A percentile compares a stretch with the other conserved stretches of the same genome.
Conservation (phyloP, 2,797 vertebrate species). For the Hemibagrus guttatus region DNA sequence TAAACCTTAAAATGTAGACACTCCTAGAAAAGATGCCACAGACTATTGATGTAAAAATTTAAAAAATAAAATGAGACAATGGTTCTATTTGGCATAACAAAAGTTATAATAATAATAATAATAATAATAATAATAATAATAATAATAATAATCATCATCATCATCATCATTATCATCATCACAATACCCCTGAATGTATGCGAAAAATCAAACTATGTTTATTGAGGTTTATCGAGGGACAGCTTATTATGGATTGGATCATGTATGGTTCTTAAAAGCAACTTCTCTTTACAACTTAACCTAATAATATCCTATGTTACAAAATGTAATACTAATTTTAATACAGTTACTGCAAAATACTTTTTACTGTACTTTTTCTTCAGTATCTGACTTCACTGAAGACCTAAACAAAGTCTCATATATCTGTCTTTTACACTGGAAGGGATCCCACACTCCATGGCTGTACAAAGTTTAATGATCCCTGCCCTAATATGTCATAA, state of each 20-base stretch:
- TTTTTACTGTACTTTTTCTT: not conserved
- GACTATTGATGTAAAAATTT: too few relatives aligned
- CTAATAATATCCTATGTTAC: not conserved
- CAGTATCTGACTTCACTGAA: not conserved
- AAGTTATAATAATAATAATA: too few relatives aligned
- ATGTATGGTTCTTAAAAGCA: not conserved
- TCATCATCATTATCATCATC: too few relatives aligned
- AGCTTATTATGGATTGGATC: not conserved
- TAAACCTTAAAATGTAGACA: not conserved
- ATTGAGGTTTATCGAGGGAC: not conserved
- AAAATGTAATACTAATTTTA: not conserved
- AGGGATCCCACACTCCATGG: not conserved
- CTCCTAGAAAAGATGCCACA: not conserved
- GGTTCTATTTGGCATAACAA: not conserved
- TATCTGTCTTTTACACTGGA: not conserved
- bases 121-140: too few relatives aligned
- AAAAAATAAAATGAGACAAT: too few relatives aligned
- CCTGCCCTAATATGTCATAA: not conserved
- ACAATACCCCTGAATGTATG: too few relatives aligned
- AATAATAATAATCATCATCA: too few relatives aligned
- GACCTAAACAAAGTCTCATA: not conserved
- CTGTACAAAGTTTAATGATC: not conserved
- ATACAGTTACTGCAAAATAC: not conserved
- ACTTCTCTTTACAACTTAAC: not conserved
- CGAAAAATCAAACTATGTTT: not conserved